Conservation (phyloP, 2,888 invertebrate species). For the Tiliacea citrago region DNA sequence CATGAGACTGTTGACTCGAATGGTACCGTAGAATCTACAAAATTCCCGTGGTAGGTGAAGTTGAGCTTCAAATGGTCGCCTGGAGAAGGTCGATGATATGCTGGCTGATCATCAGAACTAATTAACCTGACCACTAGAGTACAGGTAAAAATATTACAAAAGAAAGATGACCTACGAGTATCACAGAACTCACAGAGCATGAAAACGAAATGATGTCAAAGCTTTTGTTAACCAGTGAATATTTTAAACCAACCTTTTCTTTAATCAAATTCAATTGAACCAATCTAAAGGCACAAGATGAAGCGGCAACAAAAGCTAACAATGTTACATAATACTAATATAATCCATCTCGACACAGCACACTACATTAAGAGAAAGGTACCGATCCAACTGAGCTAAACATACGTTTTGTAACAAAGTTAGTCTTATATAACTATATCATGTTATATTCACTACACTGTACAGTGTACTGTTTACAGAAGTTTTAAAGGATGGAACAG, state of each 20-base stretch:
- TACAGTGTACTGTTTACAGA: conserved; percentile 12
- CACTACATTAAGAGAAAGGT: conserved; percentile 64
- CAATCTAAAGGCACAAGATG: conserved; percentile 21
- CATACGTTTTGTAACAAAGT: conserved; percentile 61
- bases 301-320: conserved; percentile 45
- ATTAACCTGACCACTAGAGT: too few relatives aligned
- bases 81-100: background rate
- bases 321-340: conserved; percentile 52
- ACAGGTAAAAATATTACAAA: background rate
- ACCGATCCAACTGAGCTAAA: conserved; percentile 46
- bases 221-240: background rate
- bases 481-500: conserved; percentile 12
- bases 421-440: conserved; percentile 54
- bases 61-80: too few relatives aligned
- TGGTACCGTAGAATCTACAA: too few relatives aligned
- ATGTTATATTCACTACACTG: conserved; percentile 31
- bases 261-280: conserved; percentile 31
- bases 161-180: background rate
- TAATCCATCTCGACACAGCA: conserved; percentile 55
- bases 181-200: background rate
- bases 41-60: too few relatives aligned
- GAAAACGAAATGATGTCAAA: conserved; percentile 2
- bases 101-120: background rate
- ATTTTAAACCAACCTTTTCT: conserved; percentile 31
- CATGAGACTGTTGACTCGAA: too few relatives aligned